Percentiles rank a stretch among this genome's conserved stretches.
Conservation (phyloP, 2,888 invertebrate genomes). For the Horisme vitalbata region DNA sequence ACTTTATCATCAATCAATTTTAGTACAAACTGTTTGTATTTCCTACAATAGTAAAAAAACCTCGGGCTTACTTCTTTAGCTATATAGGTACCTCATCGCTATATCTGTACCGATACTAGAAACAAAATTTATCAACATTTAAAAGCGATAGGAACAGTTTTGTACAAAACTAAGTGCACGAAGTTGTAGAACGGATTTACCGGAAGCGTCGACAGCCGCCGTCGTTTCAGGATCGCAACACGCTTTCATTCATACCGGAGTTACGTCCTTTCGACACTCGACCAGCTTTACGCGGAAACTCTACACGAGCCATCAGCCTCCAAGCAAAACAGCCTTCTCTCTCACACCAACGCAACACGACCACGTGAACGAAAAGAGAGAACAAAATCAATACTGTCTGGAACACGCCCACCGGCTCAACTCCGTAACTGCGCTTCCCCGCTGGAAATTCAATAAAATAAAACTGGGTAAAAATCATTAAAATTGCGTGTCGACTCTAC, state of each 20-base stretch:
- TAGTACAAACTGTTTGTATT: no score
- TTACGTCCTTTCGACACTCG: constrained; percentile 62
- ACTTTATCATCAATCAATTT: no score
- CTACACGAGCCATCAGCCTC: constrained; percentile 71
- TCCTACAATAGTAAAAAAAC: no score
- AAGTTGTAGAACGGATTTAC: constrained; percentile 79
- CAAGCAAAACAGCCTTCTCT: constrained; percentile 55
- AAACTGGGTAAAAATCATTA: constrained; percentile 78
- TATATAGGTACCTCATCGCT: no score
- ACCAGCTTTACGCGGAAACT: constrained; percentile 72
- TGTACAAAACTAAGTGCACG: constrained; percentile 74
- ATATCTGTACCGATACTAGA: constrained; percentile 7
- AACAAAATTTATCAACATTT: constrained; percentile 30
- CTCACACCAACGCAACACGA: constrained; percentile 50
- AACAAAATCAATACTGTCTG: constrained; percentile 81
- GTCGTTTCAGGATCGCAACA: constrained; percentile 81
- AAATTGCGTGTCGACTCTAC: constrained; percentile 60
- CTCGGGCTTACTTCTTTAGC: no score
- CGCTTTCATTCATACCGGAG: constrained; percentile 79
- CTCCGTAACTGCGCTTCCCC: constrained; percentile 79
- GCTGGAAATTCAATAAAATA: constrained; percentile 80
- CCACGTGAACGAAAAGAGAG: constrained; percentile 60
- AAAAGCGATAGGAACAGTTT: constrained; percentile 53
- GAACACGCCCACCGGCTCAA: constrained; percentile 76
- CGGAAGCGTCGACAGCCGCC: constrained; percentile 80